These are phyloP conservation scores for Leucoma salicis DNA, from an alignment of 2,888 invertebrate genomes.

Conservation along the genomic window DNA sequence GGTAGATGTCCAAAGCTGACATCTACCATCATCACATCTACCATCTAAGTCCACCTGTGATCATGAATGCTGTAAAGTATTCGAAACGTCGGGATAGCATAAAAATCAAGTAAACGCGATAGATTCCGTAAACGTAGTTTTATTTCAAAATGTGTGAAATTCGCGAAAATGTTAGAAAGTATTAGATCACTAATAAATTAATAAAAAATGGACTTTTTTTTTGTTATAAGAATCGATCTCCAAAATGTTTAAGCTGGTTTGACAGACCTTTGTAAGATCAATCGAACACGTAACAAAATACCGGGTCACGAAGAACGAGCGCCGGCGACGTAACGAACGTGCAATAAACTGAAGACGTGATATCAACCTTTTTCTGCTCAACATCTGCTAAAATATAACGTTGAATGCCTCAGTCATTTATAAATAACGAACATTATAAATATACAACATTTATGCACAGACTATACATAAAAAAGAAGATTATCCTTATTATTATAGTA, in stretches of 20 bases:
- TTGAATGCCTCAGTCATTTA: constrained; percentile 37
- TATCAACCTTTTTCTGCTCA: constrained; percentile 51
- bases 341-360: constrained; percentile 77
- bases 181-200: too few species aligned
- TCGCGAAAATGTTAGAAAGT: too few species aligned
- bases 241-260: constrained; percentile 14
- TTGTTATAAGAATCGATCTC: constrained; percentile 11
- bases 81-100: too few species aligned
- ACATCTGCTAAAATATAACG: constrained; percentile 48
- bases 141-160: too few species aligned
- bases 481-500: too few species aligned
- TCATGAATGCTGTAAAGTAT: too few species aligned
- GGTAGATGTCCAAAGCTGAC: too few species aligned
- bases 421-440: constrained; percentile 36
- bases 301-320: constrained; percentile 54
- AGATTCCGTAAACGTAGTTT: too few species aligned
- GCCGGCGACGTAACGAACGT: constrained; percentile 60
- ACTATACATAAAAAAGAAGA: neutral
- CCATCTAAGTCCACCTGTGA: too few species aligned
- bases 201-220: constrained; percentile 2
- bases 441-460: constrained; percentile 7
- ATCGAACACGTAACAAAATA: constrained; percentile 64
- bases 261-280: constrained; percentile 38
- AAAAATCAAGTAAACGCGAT: too few species aligned
- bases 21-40: too few species aligned